phyloP scores from a whole-genome alignment of 2,797 vertebrate species.

The Alfaro cultratus region DNA sequence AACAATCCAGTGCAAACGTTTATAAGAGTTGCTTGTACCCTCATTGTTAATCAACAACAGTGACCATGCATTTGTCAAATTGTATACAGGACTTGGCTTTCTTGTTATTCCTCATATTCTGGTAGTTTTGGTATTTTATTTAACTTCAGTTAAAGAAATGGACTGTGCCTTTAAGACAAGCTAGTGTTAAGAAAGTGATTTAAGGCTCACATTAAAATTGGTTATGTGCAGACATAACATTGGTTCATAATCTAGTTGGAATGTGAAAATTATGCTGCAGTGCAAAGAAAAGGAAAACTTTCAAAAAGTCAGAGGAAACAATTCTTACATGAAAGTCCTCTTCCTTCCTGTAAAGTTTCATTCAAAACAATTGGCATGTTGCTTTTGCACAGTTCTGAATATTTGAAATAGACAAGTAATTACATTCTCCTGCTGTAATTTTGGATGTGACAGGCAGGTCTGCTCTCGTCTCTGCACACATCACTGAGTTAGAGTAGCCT shows the following conservation, averaged over 20 bases:
- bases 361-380: not conserved
- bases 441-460: conserved; percentile 67
- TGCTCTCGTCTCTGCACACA: conserved; percentile 55
- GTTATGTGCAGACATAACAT: not conserved
- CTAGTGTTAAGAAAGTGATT: not conserved
- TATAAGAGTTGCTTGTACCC: not conserved
- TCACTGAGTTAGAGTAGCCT: conserved; percentile 56
- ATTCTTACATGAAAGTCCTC: not conserved
- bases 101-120: not conserved
- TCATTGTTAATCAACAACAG: not conserved
- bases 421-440: conserved; percentile 39
- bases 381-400: not conserved
- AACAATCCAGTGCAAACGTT: not conserved
- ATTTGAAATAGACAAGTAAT: conserved; percentile 39
- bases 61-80: not conserved
- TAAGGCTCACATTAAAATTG: not conserved
- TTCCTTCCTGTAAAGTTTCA: not conserved
- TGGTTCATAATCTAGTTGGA: not conserved
- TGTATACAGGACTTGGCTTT: not conserved
- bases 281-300: not conserved
- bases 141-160: not conserved
- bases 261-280: not conserved
- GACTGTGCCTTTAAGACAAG: not conserved
- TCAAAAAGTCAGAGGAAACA: not conserved
- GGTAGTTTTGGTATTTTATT: not conserved